Percentiles rank a stretch among this genome's conserved stretches.
Evolutionary conservation across 2,888 invertebrate genomes (phyloP).

Genomic region (Hyposoter dolosus): DNA sequence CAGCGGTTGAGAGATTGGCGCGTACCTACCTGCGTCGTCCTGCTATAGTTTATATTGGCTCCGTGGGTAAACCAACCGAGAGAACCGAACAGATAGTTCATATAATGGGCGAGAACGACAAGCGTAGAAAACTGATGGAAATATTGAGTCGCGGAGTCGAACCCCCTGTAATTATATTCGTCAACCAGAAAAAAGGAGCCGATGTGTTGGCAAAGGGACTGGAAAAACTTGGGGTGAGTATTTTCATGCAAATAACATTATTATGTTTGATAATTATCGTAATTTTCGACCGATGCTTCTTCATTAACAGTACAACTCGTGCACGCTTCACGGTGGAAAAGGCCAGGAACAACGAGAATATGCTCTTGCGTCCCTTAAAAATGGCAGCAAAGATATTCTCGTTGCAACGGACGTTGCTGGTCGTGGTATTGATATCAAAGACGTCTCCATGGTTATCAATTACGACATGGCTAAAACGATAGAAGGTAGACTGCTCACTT

Average conservation of each 20-base stretch:
- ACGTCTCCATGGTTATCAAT: conserved; percentile 99
- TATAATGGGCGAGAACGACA: conserved; percentile 97
- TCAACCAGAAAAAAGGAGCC: conserved; percentile 99
- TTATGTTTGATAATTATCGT: not conserved
- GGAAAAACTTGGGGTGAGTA: conserved; percentile 94
- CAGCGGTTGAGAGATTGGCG: conserved; percentile 98
- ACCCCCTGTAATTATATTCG: conserved; percentile 99
- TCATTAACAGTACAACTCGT: conserved; percentile 92
- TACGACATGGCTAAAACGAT: conserved; percentile 99
- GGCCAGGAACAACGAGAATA: conserved; percentile 99
- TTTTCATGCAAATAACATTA: conserved; percentile 8
- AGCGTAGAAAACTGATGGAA: conserved; percentile 97
- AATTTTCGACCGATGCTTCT: conserved; percentile 36
- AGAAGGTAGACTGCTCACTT: conserved; percentile 88
- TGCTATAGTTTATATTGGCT: conserved; percentile 98
- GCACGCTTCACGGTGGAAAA: conserved; percentile 99
- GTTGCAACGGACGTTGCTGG: conserved; percentile 99
- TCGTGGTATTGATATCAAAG: conserved; percentile 99
- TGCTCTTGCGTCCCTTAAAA: conserved; percentile 97
- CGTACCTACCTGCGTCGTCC: conserved; percentile 97
- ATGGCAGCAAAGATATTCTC: conserved; percentile 98
- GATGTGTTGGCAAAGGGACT: conserved; percentile 98
- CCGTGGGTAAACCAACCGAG: conserved; percentile 98
- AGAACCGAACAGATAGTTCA: conserved; percentile 98
- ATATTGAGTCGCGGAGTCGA: conserved; percentile 96